Evolutionary conservation across 2,888 invertebrate species (phyloP).

Genomic region (Mesopsocus fuscifrons): DNA sequence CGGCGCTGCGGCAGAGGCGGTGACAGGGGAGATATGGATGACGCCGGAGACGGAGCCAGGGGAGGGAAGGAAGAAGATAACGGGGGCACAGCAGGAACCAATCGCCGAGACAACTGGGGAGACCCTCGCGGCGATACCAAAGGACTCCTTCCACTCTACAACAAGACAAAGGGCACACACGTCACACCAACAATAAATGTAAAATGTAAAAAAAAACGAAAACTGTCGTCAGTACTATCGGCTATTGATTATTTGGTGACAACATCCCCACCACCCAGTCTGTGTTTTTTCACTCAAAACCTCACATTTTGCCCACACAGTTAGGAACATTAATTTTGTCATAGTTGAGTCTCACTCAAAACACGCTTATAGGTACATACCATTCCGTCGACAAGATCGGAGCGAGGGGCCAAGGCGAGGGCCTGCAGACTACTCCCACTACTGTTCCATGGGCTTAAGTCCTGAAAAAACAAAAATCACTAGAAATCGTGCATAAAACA

Average conservation of each 20-base stretch:
- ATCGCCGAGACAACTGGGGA: conserved; percentile 28
- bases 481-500: too few relatives aligned
- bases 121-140: conserved; percentile 38
- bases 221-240: neutral
- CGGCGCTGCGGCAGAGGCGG: conserved; percentile 48
- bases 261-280: too few relatives aligned
- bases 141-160: conserved; percentile 31
- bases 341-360: conserved; percentile 2
- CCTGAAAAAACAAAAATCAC: conserved; percentile 23
- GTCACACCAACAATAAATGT: conserved; percentile 10
- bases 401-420: conserved; percentile 30
- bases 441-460: conserved; percentile 30
- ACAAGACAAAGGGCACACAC: conserved; percentile 13
- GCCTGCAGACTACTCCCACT: conserved; percentile 31
- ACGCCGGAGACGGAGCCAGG: too few relatives aligned
- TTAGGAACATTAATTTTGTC: too few relatives aligned
- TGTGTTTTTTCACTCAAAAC: too few relatives aligned
- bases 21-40: conserved; percentile 22
- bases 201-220: conserved; percentile 12
- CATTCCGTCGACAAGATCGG: conserved; percentile 25
- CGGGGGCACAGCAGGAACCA: too few relatives aligned
- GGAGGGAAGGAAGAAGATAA: too few relatives aligned
- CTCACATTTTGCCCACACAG: too few relatives aligned
- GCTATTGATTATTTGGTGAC: neutral
- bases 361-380: conserved; percentile 19